Percentiles rank a stretch among this genome's conserved stretches.
Evolutionary conservation across 2,797 vertebrate genomes (phyloP).

Genomic region (Distichodus sexfasciatus): DNA sequence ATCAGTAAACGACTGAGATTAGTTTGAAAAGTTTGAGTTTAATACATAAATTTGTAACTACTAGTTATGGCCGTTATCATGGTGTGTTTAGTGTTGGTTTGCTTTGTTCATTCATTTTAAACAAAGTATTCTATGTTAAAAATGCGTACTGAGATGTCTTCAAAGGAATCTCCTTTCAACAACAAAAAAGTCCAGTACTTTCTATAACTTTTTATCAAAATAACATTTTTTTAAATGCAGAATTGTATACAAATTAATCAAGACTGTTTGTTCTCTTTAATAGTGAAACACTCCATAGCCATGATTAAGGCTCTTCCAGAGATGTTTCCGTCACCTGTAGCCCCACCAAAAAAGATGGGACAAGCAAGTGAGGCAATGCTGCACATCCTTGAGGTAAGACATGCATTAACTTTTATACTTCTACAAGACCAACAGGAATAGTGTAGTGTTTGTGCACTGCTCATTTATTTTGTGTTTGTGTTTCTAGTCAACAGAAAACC

Average conservation of each 20-base stretch:
- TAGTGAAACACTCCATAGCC: slow-evolving; percentile 30
- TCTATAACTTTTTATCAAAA: neutral
- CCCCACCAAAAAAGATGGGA: slow-evolving; percentile 36
- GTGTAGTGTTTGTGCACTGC: too few species aligned
- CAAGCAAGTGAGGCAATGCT: slow-evolving; percentile 41
- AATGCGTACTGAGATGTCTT: neutral
- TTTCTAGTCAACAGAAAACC: too few species aligned
- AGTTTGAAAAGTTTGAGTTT: too few species aligned
- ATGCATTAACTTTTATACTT: neutral
- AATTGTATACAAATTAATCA: too few species aligned
- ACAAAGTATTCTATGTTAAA: neutral
- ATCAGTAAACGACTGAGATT: slow-evolving; percentile 36
- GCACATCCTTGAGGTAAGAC: slow-evolving; percentile 32
- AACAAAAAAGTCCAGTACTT: neutral
- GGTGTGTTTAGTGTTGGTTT: too few species aligned
- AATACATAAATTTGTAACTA: slow-evolving; percentile 14
- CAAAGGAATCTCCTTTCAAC: neutral
- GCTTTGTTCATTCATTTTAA: neutral
- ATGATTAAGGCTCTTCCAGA: slow-evolving; percentile 42
- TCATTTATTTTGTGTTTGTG: too few species aligned
- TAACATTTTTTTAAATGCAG: neutral
- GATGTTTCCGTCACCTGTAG: slow-evolving; percentile 41
- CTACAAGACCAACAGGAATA: too few species aligned
- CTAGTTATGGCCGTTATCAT: neutral
- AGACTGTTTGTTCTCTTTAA: too few species aligned